Evolutionary conservation across 92 coral and sea anemone species (phyloP), one percentile per base, ranked within the genome.

Genomic region (Anthopleura xanthogrammica): DNA sequence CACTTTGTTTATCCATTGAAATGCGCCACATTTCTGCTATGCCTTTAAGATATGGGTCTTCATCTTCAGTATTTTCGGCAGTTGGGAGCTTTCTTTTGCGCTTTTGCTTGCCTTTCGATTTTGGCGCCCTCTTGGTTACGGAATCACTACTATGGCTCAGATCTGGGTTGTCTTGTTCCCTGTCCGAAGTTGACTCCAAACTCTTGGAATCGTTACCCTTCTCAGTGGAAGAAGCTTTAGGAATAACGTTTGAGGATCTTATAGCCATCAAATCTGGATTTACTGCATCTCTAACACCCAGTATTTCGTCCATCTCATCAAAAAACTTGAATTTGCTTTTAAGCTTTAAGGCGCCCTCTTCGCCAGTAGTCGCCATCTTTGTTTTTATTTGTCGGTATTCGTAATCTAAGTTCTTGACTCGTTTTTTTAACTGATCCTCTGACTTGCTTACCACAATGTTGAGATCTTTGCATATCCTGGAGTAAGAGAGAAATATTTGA

Each of bases 261-360:
- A 89, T 66, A 7, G 78, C 83, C 92, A 89, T 86, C 71, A 75
- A 3, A 55, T 83, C 90, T 52, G 92, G 90, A 79, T 86, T 90
- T 39, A 85, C 56, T 43, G 90, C 87, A 55, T 90, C 90, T 75
- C 90, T 73, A 71, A 55, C 82, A 5, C 87, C 85, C 14, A 82
- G 87, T 16, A 85, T 52, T 24, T 89, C 79, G 40, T 86, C 87
- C 75, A 82, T 41, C 73, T 89, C 83, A n/a, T 82, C 79, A 77
- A 77, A 89, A 57, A 60, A 86, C 12, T 73, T 22, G 65, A 87
- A 86, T 68, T 79, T 84, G 40, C 83, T 70, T 74, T 81, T 85
- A 55, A 85, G 83, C 83, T 89, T 85, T 55, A 85, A 78, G 19
- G 82, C 83, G 0, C 91, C 85, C 84, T 88, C 82, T 84, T 88